Conservation (phyloP, 2,797 vertebrate species). For the Rachycentron canadum region DNA sequence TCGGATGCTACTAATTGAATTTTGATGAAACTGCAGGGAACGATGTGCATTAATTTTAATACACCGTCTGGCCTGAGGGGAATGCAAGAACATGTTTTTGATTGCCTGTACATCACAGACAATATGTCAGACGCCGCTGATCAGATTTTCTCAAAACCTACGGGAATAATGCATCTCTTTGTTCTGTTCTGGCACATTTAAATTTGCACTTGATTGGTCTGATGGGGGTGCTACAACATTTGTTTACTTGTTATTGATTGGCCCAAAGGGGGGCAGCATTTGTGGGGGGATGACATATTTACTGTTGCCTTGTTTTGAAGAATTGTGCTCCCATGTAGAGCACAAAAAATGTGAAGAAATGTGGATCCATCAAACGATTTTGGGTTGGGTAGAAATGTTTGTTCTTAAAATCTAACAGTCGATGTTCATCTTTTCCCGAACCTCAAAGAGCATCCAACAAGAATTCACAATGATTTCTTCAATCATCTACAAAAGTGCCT, state of each 20-base stretch:
- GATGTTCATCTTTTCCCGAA: background rate
- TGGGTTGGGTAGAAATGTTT: slow-evolving; percentile 11
- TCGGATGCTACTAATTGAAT: slow-evolving; percentile 60
- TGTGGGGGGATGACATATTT: slow-evolving; percentile 58
- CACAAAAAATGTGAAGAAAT: background rate
- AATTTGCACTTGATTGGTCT: slow-evolving; percentile 70
- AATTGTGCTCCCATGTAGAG: slow-evolving; percentile 32
- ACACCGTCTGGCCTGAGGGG: slow-evolving; percentile 49
- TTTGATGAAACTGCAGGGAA: slow-evolving; percentile 66
- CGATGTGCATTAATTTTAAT: slow-evolving; percentile 60
- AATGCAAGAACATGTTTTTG: slow-evolving; percentile 52
- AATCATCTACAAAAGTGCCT: slow-evolving; percentile 5
- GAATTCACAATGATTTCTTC: slow-evolving; percentile 4
- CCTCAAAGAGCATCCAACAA: slow-evolving; percentile 29
- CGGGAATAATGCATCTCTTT: slow-evolving; percentile 59
- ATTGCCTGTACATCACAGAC: slow-evolving; percentile 60
- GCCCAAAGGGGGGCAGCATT: slow-evolving; percentile 56
- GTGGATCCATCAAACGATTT: slow-evolving; percentile 17
- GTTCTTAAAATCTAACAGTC: slow-evolving; percentile 29
- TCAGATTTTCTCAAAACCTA: slow-evolving; percentile 54
- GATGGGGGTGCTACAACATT: slow-evolving; percentile 63
- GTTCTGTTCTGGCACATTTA: slow-evolving; percentile 64
- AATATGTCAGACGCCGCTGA: slow-evolving; percentile 54
- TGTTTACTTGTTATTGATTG: slow-evolving; percentile 75
- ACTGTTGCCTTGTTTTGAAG: slow-evolving; percentile 63